Evolutionary conservation across 64 coral and sea anemone species (phyloP), one percentile per base, ranked within the genome.

Genomic region (Actinia equina): DNA sequence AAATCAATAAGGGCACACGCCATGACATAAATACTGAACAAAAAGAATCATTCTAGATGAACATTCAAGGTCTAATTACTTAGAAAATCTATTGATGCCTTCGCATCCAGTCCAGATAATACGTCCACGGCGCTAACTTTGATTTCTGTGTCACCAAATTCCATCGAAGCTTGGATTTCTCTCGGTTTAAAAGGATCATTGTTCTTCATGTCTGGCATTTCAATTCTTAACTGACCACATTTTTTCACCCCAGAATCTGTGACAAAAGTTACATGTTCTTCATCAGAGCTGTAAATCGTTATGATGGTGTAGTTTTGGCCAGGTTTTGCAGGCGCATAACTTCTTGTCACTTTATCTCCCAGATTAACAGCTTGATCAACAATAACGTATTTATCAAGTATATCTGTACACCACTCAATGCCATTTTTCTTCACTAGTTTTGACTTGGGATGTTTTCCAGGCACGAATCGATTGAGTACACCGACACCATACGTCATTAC

Each of bases 121-220:
- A 95, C 86, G 42, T 99, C 97, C 19, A 99, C 65, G 9, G 93
- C 97, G 16, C 84, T 86, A 46, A 99, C 97, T 79, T 93, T 92
- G 20, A 99, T 99, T 85, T 99, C 97, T 26, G 97, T 99, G 22
- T 95, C 91, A 25, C 93, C 93, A 84, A 99, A 99, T 51, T 88
- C 91, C 97, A 99, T 99, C 44, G 80, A 86, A 22, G 97, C 87
- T 82, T 93, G 91, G n/a, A 99, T 41, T 86, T 99, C 97, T 53
- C 97, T 91, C 18, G 97, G 97, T 84, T 93, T 99, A 37, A n/a
- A 88, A 52, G 26, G 62, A 83, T 93, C 91, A 81, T 13, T 77
- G 26, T 88, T 77, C 22, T 88, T 74, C 6, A 93, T 23, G 22
- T 95, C 88, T 0, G 97, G 97, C 25, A 99, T 87, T 27, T 99